Conservation (phyloP, 2,113 vertebrate genomes). For the Ariopsis seemanni region DNA sequence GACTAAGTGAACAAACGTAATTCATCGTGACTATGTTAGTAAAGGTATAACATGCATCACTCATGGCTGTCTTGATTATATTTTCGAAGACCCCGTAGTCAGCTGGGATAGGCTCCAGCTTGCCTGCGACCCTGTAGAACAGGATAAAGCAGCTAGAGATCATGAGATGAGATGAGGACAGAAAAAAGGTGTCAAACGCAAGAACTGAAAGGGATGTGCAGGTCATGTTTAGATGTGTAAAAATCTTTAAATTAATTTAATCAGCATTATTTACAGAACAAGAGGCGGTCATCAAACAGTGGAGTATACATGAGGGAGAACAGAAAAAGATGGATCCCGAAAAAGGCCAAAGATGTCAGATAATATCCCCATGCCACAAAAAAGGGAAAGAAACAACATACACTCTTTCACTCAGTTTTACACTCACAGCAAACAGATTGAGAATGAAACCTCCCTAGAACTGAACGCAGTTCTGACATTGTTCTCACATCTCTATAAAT, state of each 20-base stretch:
- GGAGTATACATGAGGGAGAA: constrained; percentile 63
- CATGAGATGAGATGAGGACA: no score
- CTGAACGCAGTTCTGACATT: constrained; percentile 10
- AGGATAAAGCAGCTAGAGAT: no score
- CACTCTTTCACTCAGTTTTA: constrained; percentile 44
- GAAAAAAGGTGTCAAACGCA: not conserved
- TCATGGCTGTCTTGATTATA: not conserved
- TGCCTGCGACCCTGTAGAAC: no score
- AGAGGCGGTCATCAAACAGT: constrained; percentile 63
- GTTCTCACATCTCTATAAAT: constrained; percentile 37
- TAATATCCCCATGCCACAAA: constrained; percentile 36
- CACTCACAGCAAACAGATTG: constrained; percentile 34
- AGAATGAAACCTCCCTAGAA: constrained; percentile 42
- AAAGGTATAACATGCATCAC: not conserved
- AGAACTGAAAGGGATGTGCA: constrained; percentile 1
- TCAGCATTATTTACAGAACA: constrained; percentile 79
- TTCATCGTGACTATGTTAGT: not conserved
- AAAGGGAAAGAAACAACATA: constrained; percentile 4
- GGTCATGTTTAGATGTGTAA: constrained; percentile 42
- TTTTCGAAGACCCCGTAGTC: no score
- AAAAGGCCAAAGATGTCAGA: constrained; percentile 52
- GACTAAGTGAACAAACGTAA: not conserved
- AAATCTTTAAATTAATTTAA: constrained; percentile 82
- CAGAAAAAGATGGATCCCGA: constrained; percentile 54
- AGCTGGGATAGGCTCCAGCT: no score